Base-by-base conservation (phyloP, 2,888 invertebrate genomes). In the Lutraria lutraria region DNA sequence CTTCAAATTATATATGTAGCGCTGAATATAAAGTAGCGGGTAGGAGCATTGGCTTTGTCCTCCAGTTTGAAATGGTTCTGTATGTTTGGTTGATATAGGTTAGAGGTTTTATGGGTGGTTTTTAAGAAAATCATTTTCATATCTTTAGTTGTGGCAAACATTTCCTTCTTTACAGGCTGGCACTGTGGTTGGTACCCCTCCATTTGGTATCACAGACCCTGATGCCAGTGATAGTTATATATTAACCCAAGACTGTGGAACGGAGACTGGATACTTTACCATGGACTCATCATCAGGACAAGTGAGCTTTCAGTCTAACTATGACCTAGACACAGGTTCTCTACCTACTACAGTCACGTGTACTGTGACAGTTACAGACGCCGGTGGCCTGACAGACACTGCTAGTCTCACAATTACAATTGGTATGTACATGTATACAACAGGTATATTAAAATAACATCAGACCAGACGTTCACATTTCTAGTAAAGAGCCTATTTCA, bases 141-240 rank as follows among this genome's bases (percentile, higher is more conserved):
- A n/a, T n/a, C n/a, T n/a, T n/a, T n/a, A n/a, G n/a, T n/a, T n/a
- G n/a, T n/a, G n/a, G n/a, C n/a, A n/a, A n/a, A 56, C 21, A 19
- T 56, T 56, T 13, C 21, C 19, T 3, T 19, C 21, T 6, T 56
- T 56, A 12, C 68, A 93, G 93, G 90, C 89, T n/a, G 90, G 90
- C 15, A 88, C 87, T 19, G 80, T 87, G 6, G 76, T 93, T 4
- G 88, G 90, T n/a, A 90, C 89, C n/a, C 92, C 93, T 15, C 53
- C 60, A 0, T 91, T 92, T 83, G 88, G 89, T 15, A 80, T 86
- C 29, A 88, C 90, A 1, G 93, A 93, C 54, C 89, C 90, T 2
- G 93, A 93, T 82, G n/a, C 87, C 31, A 88, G 91, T 15, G 93
- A 92, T 34, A 88, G 86, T 4, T 56, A 60, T 15, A 90, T 85